Evolutionary conservation across 2,797 vertebrate genomes (phyloP).

Genomic region (Alca torda): DNA sequence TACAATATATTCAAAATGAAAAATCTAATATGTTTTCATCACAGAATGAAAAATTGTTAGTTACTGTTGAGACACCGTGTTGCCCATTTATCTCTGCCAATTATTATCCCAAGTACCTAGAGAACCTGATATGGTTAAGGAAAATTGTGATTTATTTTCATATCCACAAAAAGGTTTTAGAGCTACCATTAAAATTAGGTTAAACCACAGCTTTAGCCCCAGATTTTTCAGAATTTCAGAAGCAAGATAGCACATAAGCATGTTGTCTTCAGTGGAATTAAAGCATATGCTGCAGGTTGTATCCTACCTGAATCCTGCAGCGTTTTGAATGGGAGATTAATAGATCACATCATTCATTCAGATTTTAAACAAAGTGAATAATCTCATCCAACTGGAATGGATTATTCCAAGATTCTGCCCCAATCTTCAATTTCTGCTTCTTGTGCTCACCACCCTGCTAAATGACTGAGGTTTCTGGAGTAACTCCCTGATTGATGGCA

Average conservation of each 20-base stretch:
- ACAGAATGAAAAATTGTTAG: not conserved
- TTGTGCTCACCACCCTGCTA: not conserved
- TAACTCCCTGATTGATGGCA: not conserved
- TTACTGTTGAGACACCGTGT: not conserved
- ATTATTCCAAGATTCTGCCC: not conserved
- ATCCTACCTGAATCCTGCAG: not conserved
- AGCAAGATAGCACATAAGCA: not conserved
- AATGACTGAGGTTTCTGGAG: not conserved
- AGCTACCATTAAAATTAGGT: not conserved
- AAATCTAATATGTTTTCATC: not conserved
- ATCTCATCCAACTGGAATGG: not conserved
- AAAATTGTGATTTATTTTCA: not conserved
- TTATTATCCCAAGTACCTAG: not conserved
- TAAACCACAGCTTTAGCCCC: not conserved
- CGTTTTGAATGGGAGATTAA: not conserved
- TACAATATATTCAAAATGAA: not conserved
- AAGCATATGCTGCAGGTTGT: not conserved
- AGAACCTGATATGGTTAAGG: not conserved
- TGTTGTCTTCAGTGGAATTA: not conserved
- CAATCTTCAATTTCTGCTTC: not conserved
- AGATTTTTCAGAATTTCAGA: not conserved
- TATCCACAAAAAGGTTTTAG: not conserved
- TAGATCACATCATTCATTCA: not conserved
- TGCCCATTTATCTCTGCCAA: not conserved
- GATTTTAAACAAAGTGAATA: not conserved